Base-by-base conservation (phyloP, 1,140 invertebrate genomes). In the Ceratina australensis region DNA sequence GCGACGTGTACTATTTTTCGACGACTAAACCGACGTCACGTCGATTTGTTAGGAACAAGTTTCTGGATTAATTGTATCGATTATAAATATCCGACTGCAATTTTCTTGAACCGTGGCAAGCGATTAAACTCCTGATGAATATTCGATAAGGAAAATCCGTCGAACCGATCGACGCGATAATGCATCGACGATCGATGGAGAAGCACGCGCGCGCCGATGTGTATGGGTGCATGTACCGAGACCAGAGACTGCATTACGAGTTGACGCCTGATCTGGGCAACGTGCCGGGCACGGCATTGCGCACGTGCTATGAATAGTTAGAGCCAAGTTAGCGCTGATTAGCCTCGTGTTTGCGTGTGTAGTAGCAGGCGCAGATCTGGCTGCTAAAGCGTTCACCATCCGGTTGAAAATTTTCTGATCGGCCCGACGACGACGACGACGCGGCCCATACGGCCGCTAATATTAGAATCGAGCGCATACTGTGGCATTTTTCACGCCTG, bases 231-330 rank as follows among this genome's bases (percentile, higher is more conserved):
- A 33, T 67, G 54, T 24, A 72, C 22, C 22, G 49, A n/a, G 47
- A 42, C n/a, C 47, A 74, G 67, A 80, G 71, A 49, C 72, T 68
- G 82, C 60, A 52, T 81, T 83, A 74, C 73, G 20, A 77, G 56
- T 84, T 74, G 83, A 84, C 81, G 82, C 82, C 69, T 73, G 75
- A 84, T 78, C 60, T 49, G 82, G 84, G 83, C 77, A 87, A 84
- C 81, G 84, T 86, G 84, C 86, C 81, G 82, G 77, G 73, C 76
- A 87, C 81, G 79, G 86, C 84, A 86, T 87, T 84, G 83, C 81
- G 84, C 86, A 74, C 86, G 86, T 87, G 86, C 86, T 87, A 87
- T 87, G 86, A 87, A 87, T 87, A 87, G 86, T 87, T 87, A 86
- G 83, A 87, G 75, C 72, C 76, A 81, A 86, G 84, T 87, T 87